These are phyloP conservation scores for Todiramphus saurophagus DNA, from an alignment of 2,113 vertebrate genomes.

Conservation along the genomic window DNA sequence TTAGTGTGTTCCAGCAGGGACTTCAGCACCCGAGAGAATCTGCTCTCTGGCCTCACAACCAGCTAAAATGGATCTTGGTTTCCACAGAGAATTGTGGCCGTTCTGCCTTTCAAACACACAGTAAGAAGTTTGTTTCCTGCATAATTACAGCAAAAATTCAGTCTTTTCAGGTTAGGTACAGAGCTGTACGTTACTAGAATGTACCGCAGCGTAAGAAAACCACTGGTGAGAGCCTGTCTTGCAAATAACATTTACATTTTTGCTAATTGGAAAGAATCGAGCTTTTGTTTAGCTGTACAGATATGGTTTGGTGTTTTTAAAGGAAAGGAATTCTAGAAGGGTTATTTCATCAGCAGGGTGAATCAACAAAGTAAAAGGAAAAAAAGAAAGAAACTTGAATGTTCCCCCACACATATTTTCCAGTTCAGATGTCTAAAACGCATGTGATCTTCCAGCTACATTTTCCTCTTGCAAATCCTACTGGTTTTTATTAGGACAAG, in stretches of 20 bases:
- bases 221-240: neutral
- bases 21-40: neutral
- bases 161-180: neutral
- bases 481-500: constrained; percentile 35
- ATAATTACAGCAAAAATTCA: neutral
- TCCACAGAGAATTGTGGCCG: neutral
- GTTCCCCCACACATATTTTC: neutral
- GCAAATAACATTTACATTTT: constrained; percentile 10
- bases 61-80: neutral
- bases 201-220: neutral
- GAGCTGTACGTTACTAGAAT: neutral
- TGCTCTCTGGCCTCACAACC: neutral
- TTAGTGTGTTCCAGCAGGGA: neutral
- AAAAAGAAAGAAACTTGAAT: neutral
- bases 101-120: neutral
- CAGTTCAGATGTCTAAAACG: neutral
- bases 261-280: neutral
- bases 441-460: neutral
- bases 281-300: neutral
- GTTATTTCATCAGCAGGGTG: neutral
- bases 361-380: neutral
- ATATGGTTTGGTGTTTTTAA: neutral
- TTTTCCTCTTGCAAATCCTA: neutral
- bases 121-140: neutral
- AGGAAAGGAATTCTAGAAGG: constrained; percentile 6